Conservation (phyloP, 2,888 invertebrate genomes). For the Gandaritis pyraliata region DNA sequence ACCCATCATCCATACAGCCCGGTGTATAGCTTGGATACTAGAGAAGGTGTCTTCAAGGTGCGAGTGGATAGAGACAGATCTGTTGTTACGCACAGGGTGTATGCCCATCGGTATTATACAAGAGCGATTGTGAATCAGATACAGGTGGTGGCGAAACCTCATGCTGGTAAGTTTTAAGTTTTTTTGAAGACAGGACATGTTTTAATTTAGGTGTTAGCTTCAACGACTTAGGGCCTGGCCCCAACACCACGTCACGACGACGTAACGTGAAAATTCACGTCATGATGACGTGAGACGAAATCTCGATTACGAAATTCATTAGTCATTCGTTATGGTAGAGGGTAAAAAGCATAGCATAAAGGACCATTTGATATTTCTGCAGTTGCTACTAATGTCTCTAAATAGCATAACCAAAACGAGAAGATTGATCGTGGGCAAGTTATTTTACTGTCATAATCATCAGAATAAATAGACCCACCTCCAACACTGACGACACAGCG, state of each 20-base stretch:
- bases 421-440: neutral
- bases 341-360: too few species aligned
- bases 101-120: constrained; percentile 77
- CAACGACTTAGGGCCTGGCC: too few species aligned
- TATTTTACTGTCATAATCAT: neutral
- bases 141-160: constrained; percentile 72
- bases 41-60: constrained; percentile 76
- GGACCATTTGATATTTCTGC: too few species aligned
- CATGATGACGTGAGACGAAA: too few species aligned
- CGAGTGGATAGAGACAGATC: constrained; percentile 76
- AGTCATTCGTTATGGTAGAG: too few species aligned
- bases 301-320: too few species aligned
- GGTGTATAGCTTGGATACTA: constrained; percentile 76
- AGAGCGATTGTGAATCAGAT: constrained; percentile 80
- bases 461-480: neutral
- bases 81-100: constrained; percentile 76
- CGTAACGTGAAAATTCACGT: too few species aligned
- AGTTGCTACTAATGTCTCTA: too few species aligned
- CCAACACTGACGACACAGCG: constrained; percentile 8
- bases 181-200: too few species aligned
- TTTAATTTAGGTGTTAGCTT: too few species aligned
- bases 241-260: too few species aligned
- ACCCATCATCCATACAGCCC: constrained; percentile 67
- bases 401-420: neutral
- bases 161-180: constrained; percentile 48